phyloP scores from a whole-genome alignment of 2,888 invertebrate species.

The Crocallis elinguaria region DNA sequence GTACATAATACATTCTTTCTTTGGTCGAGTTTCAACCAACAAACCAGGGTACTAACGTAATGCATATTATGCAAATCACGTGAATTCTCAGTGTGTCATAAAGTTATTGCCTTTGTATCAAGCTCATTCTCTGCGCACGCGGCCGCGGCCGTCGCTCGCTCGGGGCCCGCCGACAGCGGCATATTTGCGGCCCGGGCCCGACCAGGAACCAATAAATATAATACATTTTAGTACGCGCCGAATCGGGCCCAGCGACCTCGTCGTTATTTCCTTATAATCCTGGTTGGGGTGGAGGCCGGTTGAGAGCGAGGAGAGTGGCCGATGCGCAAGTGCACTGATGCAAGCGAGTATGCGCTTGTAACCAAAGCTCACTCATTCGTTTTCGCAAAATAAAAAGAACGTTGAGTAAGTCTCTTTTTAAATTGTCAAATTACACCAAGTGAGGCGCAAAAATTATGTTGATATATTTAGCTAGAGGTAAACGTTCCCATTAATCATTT shows the following conservation, averaged over 20 bases:
- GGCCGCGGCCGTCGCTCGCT: not conserved
- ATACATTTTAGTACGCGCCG: constrained; percentile 67
- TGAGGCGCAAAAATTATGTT: too few relatives aligned
- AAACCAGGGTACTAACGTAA: not conserved
- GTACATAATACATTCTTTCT: too few relatives aligned
- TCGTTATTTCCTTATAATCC: constrained; percentile 69
- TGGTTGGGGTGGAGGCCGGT: constrained; percentile 3
- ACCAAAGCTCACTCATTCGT: too few relatives aligned
- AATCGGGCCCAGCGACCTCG: constrained; percentile 62
- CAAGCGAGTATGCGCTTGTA: too few relatives aligned
- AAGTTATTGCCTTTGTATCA: constrained; percentile 5
- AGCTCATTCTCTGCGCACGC: not conserved
- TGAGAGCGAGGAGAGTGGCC: constrained; percentile 13
- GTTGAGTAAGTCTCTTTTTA: too few relatives aligned
- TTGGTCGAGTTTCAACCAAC: too few relatives aligned
- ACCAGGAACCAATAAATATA: constrained; percentile 71
- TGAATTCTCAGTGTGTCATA: constrained; percentile 27
- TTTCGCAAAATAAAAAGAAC: too few relatives aligned
- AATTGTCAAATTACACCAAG: too few relatives aligned
- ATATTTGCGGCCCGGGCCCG: constrained; percentile 50
- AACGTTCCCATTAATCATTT: too few relatives aligned
- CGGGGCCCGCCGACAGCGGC: constrained; percentile 31
- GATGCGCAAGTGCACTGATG: too few relatives aligned
- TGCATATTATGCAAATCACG: constrained; percentile 1
- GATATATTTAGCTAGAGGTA: too few relatives aligned